Evolutionary conservation across 2,797 vertebrate genomes (phyloP).

Genomic region (Spinus olivaceus): DNA sequence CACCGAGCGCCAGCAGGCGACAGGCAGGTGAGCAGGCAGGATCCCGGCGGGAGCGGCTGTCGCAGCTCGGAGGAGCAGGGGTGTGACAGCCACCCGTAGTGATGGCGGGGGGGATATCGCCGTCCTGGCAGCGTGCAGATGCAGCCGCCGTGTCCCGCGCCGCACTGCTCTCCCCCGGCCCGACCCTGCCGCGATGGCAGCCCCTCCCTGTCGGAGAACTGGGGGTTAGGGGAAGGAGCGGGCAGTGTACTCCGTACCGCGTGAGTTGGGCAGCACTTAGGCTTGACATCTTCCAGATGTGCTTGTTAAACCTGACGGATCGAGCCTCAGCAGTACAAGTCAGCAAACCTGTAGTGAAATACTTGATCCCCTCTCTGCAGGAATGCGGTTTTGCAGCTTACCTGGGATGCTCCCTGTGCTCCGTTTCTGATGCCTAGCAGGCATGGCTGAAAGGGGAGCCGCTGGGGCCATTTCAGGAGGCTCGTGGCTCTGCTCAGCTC

Average conservation of each 20-base stretch:
- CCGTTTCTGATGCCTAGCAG: not conserved
- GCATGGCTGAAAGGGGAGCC: not conserved
- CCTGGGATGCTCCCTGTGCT: not conserved
- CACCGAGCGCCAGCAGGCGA: fast-evolving
- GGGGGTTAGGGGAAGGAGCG: not conserved
- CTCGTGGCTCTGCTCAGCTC: not conserved
- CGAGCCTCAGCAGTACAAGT: not conserved
- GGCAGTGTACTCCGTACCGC: fast-evolving
- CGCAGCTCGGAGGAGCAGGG: not conserved
- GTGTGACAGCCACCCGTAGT: fast-evolving
- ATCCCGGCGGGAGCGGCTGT: not conserved
- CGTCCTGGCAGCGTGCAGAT: fast-evolving
- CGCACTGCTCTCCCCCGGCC: fast-evolving
- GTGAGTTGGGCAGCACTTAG: fast-evolving
- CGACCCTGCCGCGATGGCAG: fast-evolving
- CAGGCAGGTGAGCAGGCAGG: conserved; percentile 4
- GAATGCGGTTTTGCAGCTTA: not conserved
- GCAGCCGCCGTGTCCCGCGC: fast-evolving
- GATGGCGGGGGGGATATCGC: fast-evolving
- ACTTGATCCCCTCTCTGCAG: fast-evolving
- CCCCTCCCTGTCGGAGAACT: fast-evolving
- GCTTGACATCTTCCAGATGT: not conserved
- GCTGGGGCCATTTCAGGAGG: not conserved
- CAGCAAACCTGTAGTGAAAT: not conserved
- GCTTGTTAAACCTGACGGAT: not conserved